Base-by-base conservation (phyloP, 2,888 invertebrate species). In the Schrankia costaestrigalis region DNA sequence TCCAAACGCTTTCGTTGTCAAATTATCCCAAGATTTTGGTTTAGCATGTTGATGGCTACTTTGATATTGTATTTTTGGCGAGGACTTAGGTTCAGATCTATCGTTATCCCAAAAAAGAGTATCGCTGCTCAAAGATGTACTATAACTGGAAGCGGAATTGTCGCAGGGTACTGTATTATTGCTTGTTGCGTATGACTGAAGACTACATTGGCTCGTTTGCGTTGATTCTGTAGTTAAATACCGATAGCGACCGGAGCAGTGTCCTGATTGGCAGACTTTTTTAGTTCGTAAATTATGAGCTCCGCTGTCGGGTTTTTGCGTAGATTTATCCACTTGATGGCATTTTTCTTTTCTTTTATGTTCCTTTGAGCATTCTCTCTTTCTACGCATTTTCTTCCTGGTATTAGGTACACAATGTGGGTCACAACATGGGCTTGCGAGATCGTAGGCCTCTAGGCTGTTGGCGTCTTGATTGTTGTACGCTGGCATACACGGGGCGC, bases 11-110 rank as follows among this genome's bases (percentile, higher is more conserved):
- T 95, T 95, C 1, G 95, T 95, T 0, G 95, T 93, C 33, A 96
- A 81, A 76, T 96, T 96, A 68, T 96, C 96, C 95, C 96, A 96
- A 0, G 95, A 96, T 71, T 96, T 96, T 0, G 96, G 96, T 64
- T 96, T 96, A 0, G 70, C 77, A 32, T 87, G 78, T 47, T 81
- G 84, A 40, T 87, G 79, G 12, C 82, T 69, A 40, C 74, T 84
- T 48, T 88, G 88, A 31, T 87, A 86, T 51, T 87, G 86, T 39
- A 86, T 84, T 75, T 80, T 88, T 44, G 89, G 79, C 40, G 84
- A 69, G 45, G 88, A 61, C 48, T 85, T 65, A 53, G 82, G 48
- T 61, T 89, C 86, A 5, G 78, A 65, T 1, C 84, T 71, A 31
- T 85, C 86, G 38, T 81, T 90, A 60, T 95, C 95, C 94, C 95